These are phyloP conservation scores for Emberiza fucata DNA, from an alignment of 2,113 vertebrate genomes.

Conservation along the genomic window DNA sequence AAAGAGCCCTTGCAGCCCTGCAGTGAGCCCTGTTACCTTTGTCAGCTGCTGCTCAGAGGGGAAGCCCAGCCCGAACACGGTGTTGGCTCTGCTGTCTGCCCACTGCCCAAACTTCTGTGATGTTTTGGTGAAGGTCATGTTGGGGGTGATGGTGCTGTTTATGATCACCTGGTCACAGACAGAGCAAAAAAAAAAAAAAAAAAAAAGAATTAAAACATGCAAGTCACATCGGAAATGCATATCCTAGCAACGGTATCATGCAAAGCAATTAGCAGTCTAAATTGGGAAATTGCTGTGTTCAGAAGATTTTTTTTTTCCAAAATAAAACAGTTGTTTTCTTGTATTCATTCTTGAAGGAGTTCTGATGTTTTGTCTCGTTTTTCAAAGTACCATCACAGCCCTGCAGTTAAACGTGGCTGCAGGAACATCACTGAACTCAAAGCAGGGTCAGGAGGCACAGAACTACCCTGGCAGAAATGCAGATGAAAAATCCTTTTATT, in stretches of 20 bases:
- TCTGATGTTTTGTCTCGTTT: background rate
- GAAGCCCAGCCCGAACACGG: slow-evolving; percentile 94
- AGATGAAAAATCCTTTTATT: background rate
- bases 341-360: background rate
- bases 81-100: slow-evolving; percentile 98
- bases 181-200: background rate
- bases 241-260: background rate
- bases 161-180: slow-evolving; percentile 87
- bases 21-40: slow-evolving; percentile 76
- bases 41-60: slow-evolving; percentile 90
- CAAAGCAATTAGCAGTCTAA: background rate
- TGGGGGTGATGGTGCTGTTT: slow-evolving; percentile 97
- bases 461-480: background rate
- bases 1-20: background rate
- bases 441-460: background rate
- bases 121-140: slow-evolving; percentile 98
- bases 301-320: background rate
- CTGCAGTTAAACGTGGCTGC: background rate
- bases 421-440: background rate
- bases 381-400: background rate
- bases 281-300: background rate
- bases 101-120: slow-evolving; percentile 98
- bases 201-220: background rate
- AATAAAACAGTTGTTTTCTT: background rate
- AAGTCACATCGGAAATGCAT: background rate